Conservation (phyloP, 2,797 vertebrate genomes). For the Macroramphosus scolopax region DNA sequence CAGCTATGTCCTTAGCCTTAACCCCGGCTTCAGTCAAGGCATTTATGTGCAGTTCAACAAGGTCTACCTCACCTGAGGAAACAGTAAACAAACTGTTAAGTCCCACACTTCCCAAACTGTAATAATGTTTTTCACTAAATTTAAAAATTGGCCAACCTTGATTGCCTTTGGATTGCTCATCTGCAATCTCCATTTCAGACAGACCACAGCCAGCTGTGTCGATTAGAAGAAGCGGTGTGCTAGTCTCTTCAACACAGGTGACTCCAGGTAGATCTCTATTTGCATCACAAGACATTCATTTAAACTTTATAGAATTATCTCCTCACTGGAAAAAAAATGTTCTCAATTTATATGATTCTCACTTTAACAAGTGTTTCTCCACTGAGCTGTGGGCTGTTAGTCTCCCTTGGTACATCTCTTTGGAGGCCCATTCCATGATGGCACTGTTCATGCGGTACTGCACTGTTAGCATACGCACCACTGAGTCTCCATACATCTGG, state of each 20-base stretch:
- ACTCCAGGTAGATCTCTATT: constrained; percentile 88
- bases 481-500: constrained; percentile 64
- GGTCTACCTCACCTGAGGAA: constrained; percentile 87
- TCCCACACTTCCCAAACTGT: neutral
- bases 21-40: constrained; percentile 87
- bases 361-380: constrained; percentile 87
- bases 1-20: constrained; percentile 85
- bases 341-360: too few relatives aligned
- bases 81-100: constrained; percentile 2
- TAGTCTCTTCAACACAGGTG: constrained; percentile 83
- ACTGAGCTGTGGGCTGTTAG: constrained; percentile 88
- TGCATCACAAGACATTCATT: neutral
- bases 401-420: constrained; percentile 85
- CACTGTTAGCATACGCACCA: constrained; percentile 85
- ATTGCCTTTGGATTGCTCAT: constrained; percentile 95
- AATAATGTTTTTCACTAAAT: neutral
- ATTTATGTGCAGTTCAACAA: constrained; percentile 85
- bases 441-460: constrained; percentile 94
- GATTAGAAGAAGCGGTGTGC: constrained; percentile 83
- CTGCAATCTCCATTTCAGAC: constrained; percentile 85
- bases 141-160: constrained; percentile 74
- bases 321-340: neutral
- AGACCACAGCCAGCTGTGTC: constrained; percentile 93
- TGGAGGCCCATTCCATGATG: constrained; percentile 93
- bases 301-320: neutral